Evolutionary conservation across 2,888 invertebrate genomes (phyloP), one percentile per base, ranked within the genome.

Genomic region (Xanthia icteritia): DNA sequence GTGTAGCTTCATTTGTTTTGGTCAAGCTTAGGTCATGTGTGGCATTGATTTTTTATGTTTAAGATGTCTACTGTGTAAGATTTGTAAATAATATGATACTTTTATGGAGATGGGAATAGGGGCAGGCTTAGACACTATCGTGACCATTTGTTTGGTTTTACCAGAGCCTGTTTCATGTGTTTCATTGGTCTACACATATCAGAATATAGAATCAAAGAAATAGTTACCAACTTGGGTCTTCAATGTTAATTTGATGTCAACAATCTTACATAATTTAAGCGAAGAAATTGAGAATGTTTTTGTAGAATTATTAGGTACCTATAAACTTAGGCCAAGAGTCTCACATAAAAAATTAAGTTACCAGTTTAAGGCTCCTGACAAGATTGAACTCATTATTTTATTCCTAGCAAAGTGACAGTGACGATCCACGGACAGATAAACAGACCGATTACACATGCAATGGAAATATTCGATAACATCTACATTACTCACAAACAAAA

Each of bases 381-480:
- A 82, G 69, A 77, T 77, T 79, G 79, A 81, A 88, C 82, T 79
- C 69, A 78, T 77, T 88, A 80, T 77, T 63, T 64, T 85, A 84
- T 85, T 86, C 83, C 76, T 84, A 88, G 73, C 71, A 83, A 89
- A 88, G 89, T 84, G 89, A 88, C 87, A 91, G 86, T 88, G 89
- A 87, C 86, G 91, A 92, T 91, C 86, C 81, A 85, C 84, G 71
- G n/a, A 78, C 83, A 83, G 91, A 91, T 90, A 91, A 91, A 86
- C 86, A 84, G 82, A 82, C 72, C 69, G 85, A 87, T 89, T 89
- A 89, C 88, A 90, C 86, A 89, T 86, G 87, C 88, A 88, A 89
- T 88, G 89, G 90, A 90, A 90, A 87, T 87, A 87, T 85, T 72
- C 74, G 92, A 92, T 91, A 89, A 83, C 82, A 92, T 92, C 91